These are phyloP conservation scores for Thecophora atra DNA, from an alignment of 2,888 invertebrate genomes.

Conservation along the genomic window DNA sequence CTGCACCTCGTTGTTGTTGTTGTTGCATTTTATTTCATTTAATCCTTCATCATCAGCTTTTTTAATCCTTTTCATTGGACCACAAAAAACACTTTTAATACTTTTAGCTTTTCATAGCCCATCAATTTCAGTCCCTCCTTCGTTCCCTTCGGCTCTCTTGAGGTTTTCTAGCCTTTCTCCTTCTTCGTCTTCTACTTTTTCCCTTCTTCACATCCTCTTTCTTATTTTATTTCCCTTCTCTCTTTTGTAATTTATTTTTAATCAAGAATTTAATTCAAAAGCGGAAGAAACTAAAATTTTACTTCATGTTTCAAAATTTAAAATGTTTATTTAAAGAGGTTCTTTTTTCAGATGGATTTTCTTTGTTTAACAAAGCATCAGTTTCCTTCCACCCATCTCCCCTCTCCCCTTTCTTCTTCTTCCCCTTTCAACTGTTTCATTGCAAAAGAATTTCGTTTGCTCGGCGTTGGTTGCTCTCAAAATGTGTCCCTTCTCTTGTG, in stretches of 20 bases:
- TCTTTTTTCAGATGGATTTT: neutral
- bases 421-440: neutral
- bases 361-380: neutral
- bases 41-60: too few relatives aligned
- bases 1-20: too few relatives aligned
- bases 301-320: too few relatives aligned
- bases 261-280: neutral
- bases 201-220: too few relatives aligned
- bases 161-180: neutral
- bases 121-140: neutral
- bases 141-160: neutral
- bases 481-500: neutral
- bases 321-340: too few relatives aligned
- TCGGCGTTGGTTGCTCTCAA: constrained; percentile 20
- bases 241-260: constrained; percentile 17
- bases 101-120: constrained; percentile 2
- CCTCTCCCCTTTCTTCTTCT: neutral
- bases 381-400: neutral
- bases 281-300: too few relatives aligned
- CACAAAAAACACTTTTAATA: constrained; percentile 5
- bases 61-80: neutral
- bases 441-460: constrained; percentile 27
- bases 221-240: neutral
- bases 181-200: too few relatives aligned
- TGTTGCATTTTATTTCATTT: too few relatives aligned